A percentile compares a stretch with the other conserved stretches of the same genome.
Conservation (phyloP, 1,140 invertebrate species). For the Zaprionus ornatus region DNA sequence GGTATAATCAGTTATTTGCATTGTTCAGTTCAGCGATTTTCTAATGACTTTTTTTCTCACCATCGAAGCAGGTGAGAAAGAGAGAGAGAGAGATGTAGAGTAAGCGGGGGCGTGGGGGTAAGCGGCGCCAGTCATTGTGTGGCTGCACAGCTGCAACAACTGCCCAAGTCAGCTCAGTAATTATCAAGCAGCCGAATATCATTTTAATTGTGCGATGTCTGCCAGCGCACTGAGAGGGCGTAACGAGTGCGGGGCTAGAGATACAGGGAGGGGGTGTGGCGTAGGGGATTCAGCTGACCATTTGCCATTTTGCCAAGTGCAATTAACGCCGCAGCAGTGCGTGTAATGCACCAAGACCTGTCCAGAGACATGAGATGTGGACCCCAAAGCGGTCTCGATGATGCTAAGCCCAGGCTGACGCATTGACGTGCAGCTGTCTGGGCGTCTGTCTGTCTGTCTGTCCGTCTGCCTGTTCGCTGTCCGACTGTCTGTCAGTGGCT, state of each 20-base stretch:
- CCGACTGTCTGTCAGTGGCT: conserved; percentile 15
- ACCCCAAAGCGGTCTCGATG: conserved; percentile 1
- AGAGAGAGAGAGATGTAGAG: background rate
- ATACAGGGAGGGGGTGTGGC: too few relatives aligned
- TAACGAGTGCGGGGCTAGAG: background rate
- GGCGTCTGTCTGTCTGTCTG: background rate
- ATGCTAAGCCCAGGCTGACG: conserved; percentile 47
- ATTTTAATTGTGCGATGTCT: conserved; percentile 50
- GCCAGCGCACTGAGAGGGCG: background rate
- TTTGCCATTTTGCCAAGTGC: conserved; percentile 54
- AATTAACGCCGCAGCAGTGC: conserved; percentile 45
- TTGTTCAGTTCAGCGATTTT: conserved; percentile 23
- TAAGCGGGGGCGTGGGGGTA: background rate
- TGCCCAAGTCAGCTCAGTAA: conserved; percentile 26
- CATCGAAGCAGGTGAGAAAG: background rate
- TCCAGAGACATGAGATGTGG: background rate
- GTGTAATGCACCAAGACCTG: conserved; percentile 28
- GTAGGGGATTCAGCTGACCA: conserved; percentile 29
- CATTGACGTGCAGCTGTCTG: conserved; percentile 50
- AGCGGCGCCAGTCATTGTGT: conserved; percentile 19
- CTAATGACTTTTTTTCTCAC: conserved; percentile 30
- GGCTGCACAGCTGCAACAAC: conserved; percentile 15
- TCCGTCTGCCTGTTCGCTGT: conserved; percentile 2
- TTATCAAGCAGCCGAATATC: conserved; percentile 49
- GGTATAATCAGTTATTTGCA: conserved; percentile 30